Base-by-base conservation (phyloP, 1,140 invertebrate genomes). In the Diorhabda elongata region DNA sequence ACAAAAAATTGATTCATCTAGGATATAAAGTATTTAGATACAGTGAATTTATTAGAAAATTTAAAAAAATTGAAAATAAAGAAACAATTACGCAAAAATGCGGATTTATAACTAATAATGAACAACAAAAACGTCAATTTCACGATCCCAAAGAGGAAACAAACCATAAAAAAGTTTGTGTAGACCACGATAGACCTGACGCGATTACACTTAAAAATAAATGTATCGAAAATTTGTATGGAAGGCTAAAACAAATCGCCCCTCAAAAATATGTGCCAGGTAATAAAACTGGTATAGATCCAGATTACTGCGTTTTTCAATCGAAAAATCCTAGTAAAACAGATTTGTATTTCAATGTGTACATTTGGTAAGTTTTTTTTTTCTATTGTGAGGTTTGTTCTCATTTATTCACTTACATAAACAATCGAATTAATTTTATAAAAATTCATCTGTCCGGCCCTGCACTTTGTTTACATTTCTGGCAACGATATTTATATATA, bases 1-100 rank as follows among this genome's bases (percentile, higher is more conserved):
- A 77, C 59, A 73, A 78, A 68, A 78, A 80, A 73, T 69, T 81
- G 52, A 71, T 70, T 4, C 41, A 72, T 41, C 58, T 74, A 56
- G 80, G 80, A 4, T 79, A 72, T 44, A 73, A 68, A 64, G 6
- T 78, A 52, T 58, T 72, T 4, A 66, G 72, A 68, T 60, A 61
- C 64, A 61, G 69, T 56, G 43, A 69, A 61, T 7, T 58, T 56
- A 41, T 58, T 8, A 65, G 59, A 66, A 60, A 59, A 71, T 26
- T 65, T 58, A n/a, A 69, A 58, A 9, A 4, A n/a, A 9, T 61
- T 43, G 44, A 45, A 42, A 42, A 64, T 26, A 26, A 26, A 26
- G 26, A 26, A 26, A 26, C 26, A 26, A 26, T 26, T 26, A 26
- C 26, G 26, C 26, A 26, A 26, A 26, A 26, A 26, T 26, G 26